phyloP scores from a whole-genome alignment of 2,888 invertebrate species.

The Drosophila mercatorum region DNA sequence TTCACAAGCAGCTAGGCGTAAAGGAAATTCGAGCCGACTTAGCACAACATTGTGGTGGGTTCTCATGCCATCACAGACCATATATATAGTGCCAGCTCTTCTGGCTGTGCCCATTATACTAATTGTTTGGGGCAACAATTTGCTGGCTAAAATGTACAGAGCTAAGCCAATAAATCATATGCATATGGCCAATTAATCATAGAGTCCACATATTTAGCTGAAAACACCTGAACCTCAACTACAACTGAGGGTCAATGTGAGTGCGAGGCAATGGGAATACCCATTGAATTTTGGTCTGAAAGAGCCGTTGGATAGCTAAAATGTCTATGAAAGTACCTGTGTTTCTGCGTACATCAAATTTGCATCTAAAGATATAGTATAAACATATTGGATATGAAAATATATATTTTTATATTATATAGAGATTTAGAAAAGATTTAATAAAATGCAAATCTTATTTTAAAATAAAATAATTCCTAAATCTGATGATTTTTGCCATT shows the following conservation, averaged over 20 bases:
- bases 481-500: too few species aligned
- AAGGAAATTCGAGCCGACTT: constrained; percentile 37
- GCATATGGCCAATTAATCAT: constrained; percentile 66
- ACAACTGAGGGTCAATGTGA: constrained; percentile 1
- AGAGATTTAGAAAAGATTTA: too few species aligned
- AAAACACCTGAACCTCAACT: constrained; percentile 58
- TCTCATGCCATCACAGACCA: background rate
- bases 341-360: too few species aligned
- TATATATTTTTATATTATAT: too few species aligned
- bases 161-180: constrained; percentile 66
- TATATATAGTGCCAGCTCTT: background rate
- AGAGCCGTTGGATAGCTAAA: too few species aligned
- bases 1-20: constrained; percentile 63
- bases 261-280: constrained; percentile 20
- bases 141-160: constrained; percentile 1
- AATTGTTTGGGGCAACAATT: constrained; percentile 47
- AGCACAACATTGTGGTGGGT: constrained; percentile 10
- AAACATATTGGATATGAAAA: too few species aligned
- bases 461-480: background rate
- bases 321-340: background rate
- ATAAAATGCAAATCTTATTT: too few species aligned
- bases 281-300: background rate
- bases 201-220: constrained; percentile 31
- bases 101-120: constrained; percentile 51
- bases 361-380: too few species aligned